phyloP scores from a whole-genome alignment of 2,797 vertebrate species.

The Sardinella longiceps region DNA sequence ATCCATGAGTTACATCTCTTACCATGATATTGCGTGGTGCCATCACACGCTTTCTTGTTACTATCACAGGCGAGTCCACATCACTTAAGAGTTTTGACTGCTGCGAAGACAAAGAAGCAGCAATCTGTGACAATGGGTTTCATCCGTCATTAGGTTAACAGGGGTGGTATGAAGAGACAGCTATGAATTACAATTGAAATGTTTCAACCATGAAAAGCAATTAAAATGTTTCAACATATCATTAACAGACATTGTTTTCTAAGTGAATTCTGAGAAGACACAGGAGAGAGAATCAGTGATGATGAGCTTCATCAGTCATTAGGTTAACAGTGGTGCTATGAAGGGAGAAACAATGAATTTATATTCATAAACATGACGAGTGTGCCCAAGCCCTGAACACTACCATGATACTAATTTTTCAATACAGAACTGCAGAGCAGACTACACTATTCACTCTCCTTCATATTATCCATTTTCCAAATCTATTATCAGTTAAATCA shows the following conservation, averaged over 20 bases:
- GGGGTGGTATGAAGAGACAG: background rate
- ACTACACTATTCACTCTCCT: too few species aligned
- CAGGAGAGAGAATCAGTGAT: constrained; percentile 7
- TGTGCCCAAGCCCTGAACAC: too few species aligned
- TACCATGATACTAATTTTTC: too few species aligned
- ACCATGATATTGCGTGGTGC: constrained; percentile 57
- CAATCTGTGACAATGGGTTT: background rate
- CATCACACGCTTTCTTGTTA: constrained; percentile 58
- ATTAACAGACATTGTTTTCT: too few species aligned
- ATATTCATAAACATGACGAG: too few species aligned
- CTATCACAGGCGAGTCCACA: constrained; percentile 66
- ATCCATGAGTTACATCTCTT: constrained; percentile 28
- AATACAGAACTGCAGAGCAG: too few species aligned
- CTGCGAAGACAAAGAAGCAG: constrained; percentile 35
- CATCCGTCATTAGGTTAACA: background rate
- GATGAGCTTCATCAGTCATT: background rate
- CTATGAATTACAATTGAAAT: too few species aligned
- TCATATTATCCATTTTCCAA: too few species aligned
- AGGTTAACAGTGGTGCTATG: background rate
- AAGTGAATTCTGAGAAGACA: constrained; percentile 50
- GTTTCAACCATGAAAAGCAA: too few species aligned
- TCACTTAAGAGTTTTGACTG: constrained; percentile 63
- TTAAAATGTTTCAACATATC: too few species aligned
- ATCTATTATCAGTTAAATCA: too few species aligned
- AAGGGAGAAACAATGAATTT: background rate